Percentiles rank a stretch among this genome's conserved stretches.
Conservation (phyloP, 2,888 invertebrate species). For the Eupithecia subumbrata region DNA sequence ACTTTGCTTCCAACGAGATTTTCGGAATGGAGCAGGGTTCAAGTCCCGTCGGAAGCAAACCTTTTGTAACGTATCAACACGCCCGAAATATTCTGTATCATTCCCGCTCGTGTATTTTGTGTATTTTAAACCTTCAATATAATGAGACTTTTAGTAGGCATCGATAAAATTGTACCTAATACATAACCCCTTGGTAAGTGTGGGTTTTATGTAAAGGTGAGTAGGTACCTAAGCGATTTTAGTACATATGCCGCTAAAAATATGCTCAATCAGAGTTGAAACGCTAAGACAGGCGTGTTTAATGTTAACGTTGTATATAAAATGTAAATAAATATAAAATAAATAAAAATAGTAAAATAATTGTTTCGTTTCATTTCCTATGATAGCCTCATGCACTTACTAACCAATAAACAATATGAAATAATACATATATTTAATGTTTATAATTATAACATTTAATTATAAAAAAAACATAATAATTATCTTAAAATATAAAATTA, state of each 20-base stretch:
- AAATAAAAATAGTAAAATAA: slow-evolving; percentile 69
- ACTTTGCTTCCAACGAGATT: neutral
- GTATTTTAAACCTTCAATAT: slow-evolving; percentile 64
- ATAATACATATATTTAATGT: neutral
- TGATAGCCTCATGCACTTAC: neutral
- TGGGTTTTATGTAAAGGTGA: neutral
- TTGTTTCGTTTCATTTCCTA: slow-evolving; percentile 20
- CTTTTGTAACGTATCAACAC: slow-evolving; percentile 61
- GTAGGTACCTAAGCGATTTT: neutral
- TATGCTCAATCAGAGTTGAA: slow-evolving; percentile 74
- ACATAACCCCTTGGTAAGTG: neutral
- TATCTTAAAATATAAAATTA: slow-evolving; percentile 12
- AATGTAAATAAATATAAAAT: slow-evolving; percentile 79
- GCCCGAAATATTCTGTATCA: slow-evolving; percentile 69
- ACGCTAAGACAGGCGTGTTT: slow-evolving; percentile 64
- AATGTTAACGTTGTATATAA: slow-evolving; percentile 78
- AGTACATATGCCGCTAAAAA: slow-evolving; percentile 44
- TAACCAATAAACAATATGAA: neutral
- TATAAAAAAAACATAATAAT: neutral
- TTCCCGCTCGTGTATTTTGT: slow-evolving; percentile 73
- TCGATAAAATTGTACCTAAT: slow-evolving; percentile 14
- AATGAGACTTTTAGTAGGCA: slow-evolving; percentile 38
- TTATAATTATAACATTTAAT: neutral
- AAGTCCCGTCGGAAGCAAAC: neutral
- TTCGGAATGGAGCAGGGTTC: neutral